Conservation (phyloP, 2,113 vertebrate species). For the Paralichthys olivaceus region DNA sequence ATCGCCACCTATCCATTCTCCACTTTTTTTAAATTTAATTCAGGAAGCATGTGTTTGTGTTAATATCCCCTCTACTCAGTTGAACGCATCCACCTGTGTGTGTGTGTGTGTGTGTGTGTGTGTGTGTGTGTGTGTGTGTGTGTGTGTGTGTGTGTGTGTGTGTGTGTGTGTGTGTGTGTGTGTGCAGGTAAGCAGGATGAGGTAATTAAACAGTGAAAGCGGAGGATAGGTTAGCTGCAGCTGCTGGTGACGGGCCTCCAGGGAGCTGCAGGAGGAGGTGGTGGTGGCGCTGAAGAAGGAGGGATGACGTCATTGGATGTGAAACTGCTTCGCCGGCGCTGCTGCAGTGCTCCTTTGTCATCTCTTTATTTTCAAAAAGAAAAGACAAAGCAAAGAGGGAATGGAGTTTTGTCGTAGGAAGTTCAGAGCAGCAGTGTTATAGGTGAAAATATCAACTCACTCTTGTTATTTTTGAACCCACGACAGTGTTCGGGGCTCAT, state of each 20-base stretch:
- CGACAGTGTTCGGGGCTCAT: conserved; percentile 3
- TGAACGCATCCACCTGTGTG: not conserved
- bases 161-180: conserved; percentile 13
- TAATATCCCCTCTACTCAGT: not conserved
- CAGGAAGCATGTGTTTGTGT: conserved; percentile 9
- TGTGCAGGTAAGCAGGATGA: conserved; percentile 45
- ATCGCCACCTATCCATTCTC: not conserved
- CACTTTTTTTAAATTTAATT: conserved; percentile 23
- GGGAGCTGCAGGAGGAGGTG: conserved; percentile 35
- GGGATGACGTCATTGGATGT: conserved; percentile 62
- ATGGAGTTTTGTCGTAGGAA: not conserved
- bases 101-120: conserved; percentile 17
- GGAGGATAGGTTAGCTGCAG: conserved; percentile 35
- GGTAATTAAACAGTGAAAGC: conserved; percentile 34
- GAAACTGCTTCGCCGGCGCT: conserved; percentile 28
- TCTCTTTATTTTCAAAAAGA: conserved; percentile 15
- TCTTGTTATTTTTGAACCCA: conserved; percentile 16
- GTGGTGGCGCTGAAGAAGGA: conserved; percentile 10
- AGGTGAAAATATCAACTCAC: not conserved
- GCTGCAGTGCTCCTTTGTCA: conserved; percentile 53
- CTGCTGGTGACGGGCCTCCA: conserved; percentile 48
- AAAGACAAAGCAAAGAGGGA: conserved; percentile 4
- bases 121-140: conserved; percentile 12
- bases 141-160: conserved; percentile 17
- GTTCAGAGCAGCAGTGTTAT: not conserved